These are phyloP conservation scores for Lepidocyrtinus sp. DNA, from an alignment of 2,888 invertebrate species.

Conservation along the genomic window DNA sequence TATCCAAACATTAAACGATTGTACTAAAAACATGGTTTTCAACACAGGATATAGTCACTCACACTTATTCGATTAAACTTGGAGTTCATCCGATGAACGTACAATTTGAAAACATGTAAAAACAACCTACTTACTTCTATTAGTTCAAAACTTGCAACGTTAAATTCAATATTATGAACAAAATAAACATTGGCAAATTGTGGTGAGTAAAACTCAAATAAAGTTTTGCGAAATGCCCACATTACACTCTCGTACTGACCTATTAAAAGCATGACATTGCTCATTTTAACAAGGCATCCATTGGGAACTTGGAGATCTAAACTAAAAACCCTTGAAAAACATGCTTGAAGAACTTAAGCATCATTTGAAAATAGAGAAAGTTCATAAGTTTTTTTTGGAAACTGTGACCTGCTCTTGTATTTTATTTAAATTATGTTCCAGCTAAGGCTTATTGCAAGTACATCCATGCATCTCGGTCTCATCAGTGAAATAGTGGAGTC, in stretches of 20 bases:
- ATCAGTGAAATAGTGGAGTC: too few relatives aligned
- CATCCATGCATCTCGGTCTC: not conserved
- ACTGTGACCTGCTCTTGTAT: too few relatives aligned
- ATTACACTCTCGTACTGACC: conserved; percentile 54
- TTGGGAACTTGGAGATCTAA: conserved; percentile 30
- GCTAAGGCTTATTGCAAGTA: too few relatives aligned
- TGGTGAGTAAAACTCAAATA: not conserved
- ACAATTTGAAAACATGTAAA: not conserved
- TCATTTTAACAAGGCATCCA: conserved; percentile 57
- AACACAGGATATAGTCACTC: too few relatives aligned
- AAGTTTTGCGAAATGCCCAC: conserved; percentile 42
- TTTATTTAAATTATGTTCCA: too few relatives aligned
- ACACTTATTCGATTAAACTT: too few relatives aligned
- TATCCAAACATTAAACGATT: too few relatives aligned
- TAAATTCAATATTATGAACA: not conserved
- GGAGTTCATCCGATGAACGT: too few relatives aligned
- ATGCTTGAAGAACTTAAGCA: not conserved
- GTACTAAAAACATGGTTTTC: too few relatives aligned
- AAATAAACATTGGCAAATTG: not conserved
- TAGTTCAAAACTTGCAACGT: too few relatives aligned
- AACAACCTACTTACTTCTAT: not conserved
- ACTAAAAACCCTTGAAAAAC: not conserved
- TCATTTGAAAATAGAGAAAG: too few relatives aligned
- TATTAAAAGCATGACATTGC: conserved; percentile 54
- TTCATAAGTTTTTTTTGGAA: too few relatives aligned